Base-by-base conservation (phyloP, 2,113 vertebrate species). In the Erinaceus europaeus region DNA sequence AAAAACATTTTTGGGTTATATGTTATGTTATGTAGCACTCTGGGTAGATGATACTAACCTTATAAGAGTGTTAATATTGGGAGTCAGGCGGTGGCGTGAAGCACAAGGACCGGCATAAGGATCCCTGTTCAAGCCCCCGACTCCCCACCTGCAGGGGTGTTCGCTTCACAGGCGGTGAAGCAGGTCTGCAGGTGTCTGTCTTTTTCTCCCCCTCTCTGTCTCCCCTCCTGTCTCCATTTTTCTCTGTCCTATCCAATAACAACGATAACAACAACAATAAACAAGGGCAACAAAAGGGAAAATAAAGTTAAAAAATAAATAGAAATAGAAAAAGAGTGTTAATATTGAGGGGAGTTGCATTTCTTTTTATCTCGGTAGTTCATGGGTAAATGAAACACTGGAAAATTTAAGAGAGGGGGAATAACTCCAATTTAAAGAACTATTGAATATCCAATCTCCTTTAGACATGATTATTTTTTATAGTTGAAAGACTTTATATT, bases 381-480 rank as follows among this genome's bases (percentile, higher is more conserved):
- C 9, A 53, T 40, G 20, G 42, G 52, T 6, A 25, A 38, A 86
- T 6, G 79, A 90, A 90, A 17, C 10, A 21, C 64, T 20, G 10
- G 62, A 9, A 68, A 38, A 61, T 74, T n/a, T 13, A 27, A 52
- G 10, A 53, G 48, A 71, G n/a, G 69, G 25, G 57, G 18, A 40
- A 27, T 40, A 44, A 40, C 34, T 73, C 40, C 15, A 52, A 65
- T 93, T 87, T 84, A 72, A 50, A 89, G 75, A 87, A 89, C 36
- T 90, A 86, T 40, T 90, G 90, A 82, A 62, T 82, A 90, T 86
- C 77, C n/a, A 92, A 9, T 11, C 38, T 93, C 48, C 69, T 82
- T 82, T 44, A 75, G 81, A 82, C 81, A 82, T 71, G 77, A 82
- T 89, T 93, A 69, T 78, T 88, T 90, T n/a, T 95, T 92, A 72